Percentiles rank a stretch among this genome's conserved stretches.
phyloP scores from a whole-genome alignment of 2,797 vertebrate species.

The Calcarius lapponicus region DNA sequence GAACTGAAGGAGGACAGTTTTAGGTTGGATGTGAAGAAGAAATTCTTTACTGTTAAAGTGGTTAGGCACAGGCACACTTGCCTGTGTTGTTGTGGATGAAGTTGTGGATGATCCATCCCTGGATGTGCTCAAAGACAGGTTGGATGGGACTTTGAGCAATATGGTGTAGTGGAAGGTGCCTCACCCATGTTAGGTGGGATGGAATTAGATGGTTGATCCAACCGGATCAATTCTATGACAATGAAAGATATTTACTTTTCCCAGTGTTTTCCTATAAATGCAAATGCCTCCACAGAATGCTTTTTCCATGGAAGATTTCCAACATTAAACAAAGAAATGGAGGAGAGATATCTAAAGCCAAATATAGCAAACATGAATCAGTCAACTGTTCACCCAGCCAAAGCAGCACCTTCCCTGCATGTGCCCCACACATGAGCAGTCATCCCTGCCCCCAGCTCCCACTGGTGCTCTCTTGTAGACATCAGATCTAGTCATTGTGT shows the following conservation, averaged over 20 bases:
- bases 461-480: not conserved
- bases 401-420: fast-evolving
- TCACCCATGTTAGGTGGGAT: no score
- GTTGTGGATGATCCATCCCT: not conserved
- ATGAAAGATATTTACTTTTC: not conserved
- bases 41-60: not conserved
- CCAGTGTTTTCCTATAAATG: not conserved
- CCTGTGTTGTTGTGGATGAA: no score
- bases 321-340: not conserved
- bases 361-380: not conserved
- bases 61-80: not conserved
- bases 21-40: not conserved
- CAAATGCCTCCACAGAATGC: not conserved
- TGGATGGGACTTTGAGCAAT: not conserved
- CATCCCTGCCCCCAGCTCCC: not conserved
- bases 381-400: not conserved
- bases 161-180: not conserved
- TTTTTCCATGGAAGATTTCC: not conserved
- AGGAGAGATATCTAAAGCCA: not conserved
- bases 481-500: not conserved
- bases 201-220: not conserved
- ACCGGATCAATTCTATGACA: not conserved
- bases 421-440: not conserved
- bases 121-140: not conserved
- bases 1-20: not conserved